Evolutionary conservation across 2,888 invertebrate genomes (phyloP).

Genomic region (Druceiella hillmani): DNA sequence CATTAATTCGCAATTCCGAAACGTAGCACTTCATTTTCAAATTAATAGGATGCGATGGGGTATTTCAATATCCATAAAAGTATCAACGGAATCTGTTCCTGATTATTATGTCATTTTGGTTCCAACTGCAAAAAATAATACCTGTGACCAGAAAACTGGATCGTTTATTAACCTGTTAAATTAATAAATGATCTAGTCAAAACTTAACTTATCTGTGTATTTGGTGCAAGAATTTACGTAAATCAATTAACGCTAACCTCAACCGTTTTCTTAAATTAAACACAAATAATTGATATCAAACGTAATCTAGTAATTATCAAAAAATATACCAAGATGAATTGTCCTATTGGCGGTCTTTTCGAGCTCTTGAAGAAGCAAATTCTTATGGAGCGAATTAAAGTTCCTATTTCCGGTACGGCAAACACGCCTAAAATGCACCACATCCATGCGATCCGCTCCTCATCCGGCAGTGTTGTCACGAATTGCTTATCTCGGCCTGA

Average conservation of each 20-base stretch:
- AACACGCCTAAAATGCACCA: slow-evolving; percentile 88
- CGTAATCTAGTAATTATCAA: no score
- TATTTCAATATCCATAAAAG: no score
- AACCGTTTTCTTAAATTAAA: neutral
- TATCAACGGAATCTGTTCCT: no score
- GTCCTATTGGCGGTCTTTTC: slow-evolving; percentile 60
- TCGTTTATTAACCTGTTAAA: no score
- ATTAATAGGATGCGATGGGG: no score
- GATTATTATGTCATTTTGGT: no score
- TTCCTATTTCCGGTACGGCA: slow-evolving; percentile 83
- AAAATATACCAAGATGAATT: slow-evolving; percentile 42
- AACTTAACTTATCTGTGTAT: neutral
- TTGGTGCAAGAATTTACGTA: neutral
- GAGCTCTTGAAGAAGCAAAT: slow-evolving; percentile 90
- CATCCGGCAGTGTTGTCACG: slow-evolving; percentile 72
- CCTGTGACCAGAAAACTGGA: no score
- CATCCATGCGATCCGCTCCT: slow-evolving; percentile 87
- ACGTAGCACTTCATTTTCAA: no score
- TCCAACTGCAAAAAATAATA: no score
- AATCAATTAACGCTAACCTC: no score
- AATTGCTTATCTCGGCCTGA: slow-evolving; percentile 84
- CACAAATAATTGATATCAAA: neutral
- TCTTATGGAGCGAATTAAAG: slow-evolving; percentile 75
- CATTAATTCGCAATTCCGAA: no score
- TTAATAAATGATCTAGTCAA: no score